phyloP scores from a whole-genome alignment of 2,113 vertebrate species.

The Sprattus sprattus region DNA sequence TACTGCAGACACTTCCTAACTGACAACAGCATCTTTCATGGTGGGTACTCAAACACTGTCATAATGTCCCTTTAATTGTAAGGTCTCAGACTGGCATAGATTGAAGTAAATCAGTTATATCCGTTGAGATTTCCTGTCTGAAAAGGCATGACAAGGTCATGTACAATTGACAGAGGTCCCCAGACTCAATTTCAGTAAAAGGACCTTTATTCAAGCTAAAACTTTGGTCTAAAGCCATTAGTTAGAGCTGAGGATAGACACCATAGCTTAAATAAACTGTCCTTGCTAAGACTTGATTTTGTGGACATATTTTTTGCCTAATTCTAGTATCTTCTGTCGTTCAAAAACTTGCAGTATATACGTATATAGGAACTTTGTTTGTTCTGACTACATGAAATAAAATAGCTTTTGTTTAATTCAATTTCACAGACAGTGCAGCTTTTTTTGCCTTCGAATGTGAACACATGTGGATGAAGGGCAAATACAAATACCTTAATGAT shows the following conservation, averaged over 20 bases:
- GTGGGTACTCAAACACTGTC: slow-evolving; percentile 65
- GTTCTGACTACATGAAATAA: no score
- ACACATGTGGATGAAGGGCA: no score
- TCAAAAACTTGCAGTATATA: no score
- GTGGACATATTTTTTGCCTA: no score
- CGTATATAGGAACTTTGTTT: no score
- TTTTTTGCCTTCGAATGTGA: neutral
- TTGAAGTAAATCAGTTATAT: neutral
- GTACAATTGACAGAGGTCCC: no score
- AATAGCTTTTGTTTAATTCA: neutral
- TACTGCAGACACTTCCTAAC: slow-evolving; percentile 91
- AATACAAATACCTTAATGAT: neutral
- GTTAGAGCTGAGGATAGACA: neutral
- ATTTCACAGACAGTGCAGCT: neutral
- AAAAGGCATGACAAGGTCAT: no score
- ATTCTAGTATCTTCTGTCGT: no score
- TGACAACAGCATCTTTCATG: slow-evolving; percentile 88
- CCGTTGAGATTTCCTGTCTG: neutral
- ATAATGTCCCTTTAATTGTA: neutral
- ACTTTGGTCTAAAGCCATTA: neutral
- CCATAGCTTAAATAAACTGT: no score
- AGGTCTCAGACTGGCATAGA: neutral
- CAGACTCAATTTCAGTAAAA: neutral
- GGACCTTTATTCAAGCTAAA: neutral
- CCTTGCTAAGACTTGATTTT: no score